Base-by-base conservation (phyloP, 2,888 invertebrate genomes). In the Caenorhabditis afra region DNA sequence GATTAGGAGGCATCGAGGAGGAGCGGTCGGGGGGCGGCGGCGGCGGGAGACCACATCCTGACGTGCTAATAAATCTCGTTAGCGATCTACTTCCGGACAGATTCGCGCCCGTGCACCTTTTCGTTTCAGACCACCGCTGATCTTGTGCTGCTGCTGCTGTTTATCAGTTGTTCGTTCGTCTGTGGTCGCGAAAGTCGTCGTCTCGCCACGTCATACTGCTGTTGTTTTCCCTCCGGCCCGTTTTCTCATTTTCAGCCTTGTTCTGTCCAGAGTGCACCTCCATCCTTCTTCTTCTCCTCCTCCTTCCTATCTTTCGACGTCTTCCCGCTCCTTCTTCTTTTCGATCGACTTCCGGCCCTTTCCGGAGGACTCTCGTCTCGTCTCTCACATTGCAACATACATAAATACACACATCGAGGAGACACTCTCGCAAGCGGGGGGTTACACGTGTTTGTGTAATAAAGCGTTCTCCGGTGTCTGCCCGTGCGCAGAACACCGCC, bases 391-490 rank as follows among this genome's bases (percentile, higher is more conserved):
- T 59, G 59, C 68, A 68, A 59, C 67, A 59, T 68, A 58, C 50
- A 67, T 39, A 57, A 47, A 49, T 49, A 55, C n/a, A 39, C 57
- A 22, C 8, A 41, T 5, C 39, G 44, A 49, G 16, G 29, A 29
- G 29, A 29, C 29, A 29, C 29, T 29, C 29, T 29, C 29, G 29
- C 35, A n/a, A n/a, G n/a, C n/a, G n/a, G n/a, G 58, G 52, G 67
- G 67, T 67, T 68, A 68, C 70, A 70, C 70, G 62, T 70, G 70
- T 70, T 70, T 70, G 68, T 70, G 55, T 70, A 62, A 70, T 62
- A 62, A 70, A 62, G 70, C 70, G 61, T 55, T 65, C 68, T 59
- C 68, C 59, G 68, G 68, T 68, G 59, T 59, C 67, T 50, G 58
- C 45, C 58, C 18, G 29, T 10, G 16, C 22, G 22, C 52, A 12